Evolutionary conservation across 2,888 invertebrate genomes (phyloP).

Genomic region (Lasius fuliginosus): DNA sequence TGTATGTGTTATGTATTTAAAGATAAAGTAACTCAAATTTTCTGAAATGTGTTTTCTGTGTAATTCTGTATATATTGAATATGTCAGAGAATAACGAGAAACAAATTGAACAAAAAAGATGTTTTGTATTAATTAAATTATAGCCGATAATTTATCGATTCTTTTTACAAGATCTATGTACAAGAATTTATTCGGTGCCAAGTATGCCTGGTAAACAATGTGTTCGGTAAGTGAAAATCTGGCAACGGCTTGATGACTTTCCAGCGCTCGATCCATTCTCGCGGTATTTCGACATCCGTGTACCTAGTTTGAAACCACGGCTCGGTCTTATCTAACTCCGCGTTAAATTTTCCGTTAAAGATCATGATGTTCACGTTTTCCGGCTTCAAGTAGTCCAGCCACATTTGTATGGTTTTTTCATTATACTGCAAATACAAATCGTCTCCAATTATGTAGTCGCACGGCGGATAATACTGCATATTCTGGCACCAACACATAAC

Average conservation of each 20-base stretch:
- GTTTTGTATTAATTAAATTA: too few species aligned
- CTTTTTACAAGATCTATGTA: too few species aligned
- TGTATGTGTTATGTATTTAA: too few species aligned
- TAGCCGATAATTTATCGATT: too few species aligned
- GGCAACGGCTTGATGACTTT: constrained; percentile 87
- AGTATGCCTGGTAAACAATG: too few species aligned
- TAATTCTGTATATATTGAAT: too few species aligned
- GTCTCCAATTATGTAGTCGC: constrained; percentile 93
- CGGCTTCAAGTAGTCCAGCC: constrained; percentile 89
- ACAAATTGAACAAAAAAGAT: too few species aligned
- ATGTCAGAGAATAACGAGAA: too few species aligned
- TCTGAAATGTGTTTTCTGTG: too few species aligned
- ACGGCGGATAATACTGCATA: constrained; percentile 93
- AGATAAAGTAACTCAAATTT: too few species aligned
- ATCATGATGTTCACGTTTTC: constrained; percentile 91
- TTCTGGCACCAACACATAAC: constrained; percentile 88
- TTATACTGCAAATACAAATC: constrained; percentile 91
- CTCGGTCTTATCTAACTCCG: constrained; percentile 90
- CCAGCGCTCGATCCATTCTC: constrained; percentile 90
- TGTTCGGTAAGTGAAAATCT: constrained; percentile 89
- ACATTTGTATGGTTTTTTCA: constrained; percentile 89
- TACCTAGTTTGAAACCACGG: constrained; percentile 95
- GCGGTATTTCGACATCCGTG: constrained; percentile 89
- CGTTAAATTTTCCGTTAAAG: constrained; percentile 88
- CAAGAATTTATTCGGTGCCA: too few species aligned